Evolutionary conservation across 2,888 invertebrate species (phyloP).

Genomic region (Ichneumoninae sp.): DNA sequence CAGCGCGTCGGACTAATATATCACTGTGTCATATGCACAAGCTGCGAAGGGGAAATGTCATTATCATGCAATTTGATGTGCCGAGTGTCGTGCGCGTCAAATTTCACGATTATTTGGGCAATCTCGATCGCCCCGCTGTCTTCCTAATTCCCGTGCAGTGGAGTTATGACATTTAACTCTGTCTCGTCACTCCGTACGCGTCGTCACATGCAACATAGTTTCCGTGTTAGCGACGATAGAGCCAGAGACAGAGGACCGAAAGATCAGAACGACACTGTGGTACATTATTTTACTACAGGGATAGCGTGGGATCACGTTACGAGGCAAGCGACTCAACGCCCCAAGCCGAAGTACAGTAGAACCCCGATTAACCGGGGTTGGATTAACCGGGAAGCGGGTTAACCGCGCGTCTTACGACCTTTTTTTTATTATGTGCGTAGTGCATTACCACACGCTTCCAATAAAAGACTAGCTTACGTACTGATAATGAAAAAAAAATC

Average conservation of each 20-base stretch:
- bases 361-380: too few species aligned
- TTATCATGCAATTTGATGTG: slow-evolving; percentile 4
- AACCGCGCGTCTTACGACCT: too few species aligned
- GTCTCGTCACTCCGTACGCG: background rate
- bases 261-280: background rate
- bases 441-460: too few species aligned
- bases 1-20: background rate
- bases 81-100: slow-evolving; percentile 5
- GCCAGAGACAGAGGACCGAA: background rate
- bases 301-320: background rate
- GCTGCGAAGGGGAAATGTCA: background rate
- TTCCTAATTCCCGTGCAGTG: background rate
- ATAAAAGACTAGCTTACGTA: too few species aligned
- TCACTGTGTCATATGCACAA: background rate
- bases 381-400: too few species aligned
- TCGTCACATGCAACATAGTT: slow-evolving; percentile 1
- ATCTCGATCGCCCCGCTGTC: background rate
- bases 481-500: too few species aligned
- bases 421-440: too few species aligned
- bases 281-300: slow-evolving; percentile 1
- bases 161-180: background rate
- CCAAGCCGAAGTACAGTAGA: slow-evolving; percentile 43
- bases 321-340: slow-evolving; percentile 45
- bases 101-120: slow-evolving; percentile 26
- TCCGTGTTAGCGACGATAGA: background rate